Conservation (phyloP, 53 echinoderm and acorn worm species). For the Zoroaster sp. region DNA sequence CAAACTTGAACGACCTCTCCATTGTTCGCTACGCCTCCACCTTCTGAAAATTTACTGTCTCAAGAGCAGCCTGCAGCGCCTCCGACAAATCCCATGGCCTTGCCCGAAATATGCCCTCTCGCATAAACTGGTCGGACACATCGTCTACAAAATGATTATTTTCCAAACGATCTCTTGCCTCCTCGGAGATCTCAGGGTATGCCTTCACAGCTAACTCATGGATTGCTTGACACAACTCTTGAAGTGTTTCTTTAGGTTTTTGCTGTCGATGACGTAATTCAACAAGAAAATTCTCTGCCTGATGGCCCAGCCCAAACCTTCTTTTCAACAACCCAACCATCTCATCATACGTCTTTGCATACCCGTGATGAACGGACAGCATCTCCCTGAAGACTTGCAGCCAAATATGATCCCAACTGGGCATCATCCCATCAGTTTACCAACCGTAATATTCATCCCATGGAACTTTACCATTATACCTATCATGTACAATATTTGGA, state of each 20-base stretch:
- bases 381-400: no score
- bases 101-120: no score
- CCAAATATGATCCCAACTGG: no score
- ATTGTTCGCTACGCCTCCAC: no score
- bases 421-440: no score
- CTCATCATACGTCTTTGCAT: no score
- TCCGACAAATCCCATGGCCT: no score
- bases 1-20: no score
- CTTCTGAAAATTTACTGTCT: no score
- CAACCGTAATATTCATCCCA: neutral
- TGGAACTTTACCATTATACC: constrained; percentile 2
- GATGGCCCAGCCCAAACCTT: neutral
- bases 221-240: constrained; percentile 24
- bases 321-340: neutral
- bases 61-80: no score
- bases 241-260: constrained; percentile 22
- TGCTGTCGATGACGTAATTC: constrained; percentile 23
- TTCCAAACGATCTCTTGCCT: constrained; percentile 1
- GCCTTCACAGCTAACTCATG: constrained; percentile 20
- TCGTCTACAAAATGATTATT: constrained; percentile 29
- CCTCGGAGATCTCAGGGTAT: constrained; percentile 14
- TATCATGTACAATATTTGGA: neutral
- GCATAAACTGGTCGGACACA: no score
- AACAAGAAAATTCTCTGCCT: constrained; percentile 24
- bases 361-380: no score